A percentile compares a stretch with the other conserved stretches of the same genome.
Conservation (phyloP, 2,113 vertebrate species). For the Chloebia gouldiae region DNA sequence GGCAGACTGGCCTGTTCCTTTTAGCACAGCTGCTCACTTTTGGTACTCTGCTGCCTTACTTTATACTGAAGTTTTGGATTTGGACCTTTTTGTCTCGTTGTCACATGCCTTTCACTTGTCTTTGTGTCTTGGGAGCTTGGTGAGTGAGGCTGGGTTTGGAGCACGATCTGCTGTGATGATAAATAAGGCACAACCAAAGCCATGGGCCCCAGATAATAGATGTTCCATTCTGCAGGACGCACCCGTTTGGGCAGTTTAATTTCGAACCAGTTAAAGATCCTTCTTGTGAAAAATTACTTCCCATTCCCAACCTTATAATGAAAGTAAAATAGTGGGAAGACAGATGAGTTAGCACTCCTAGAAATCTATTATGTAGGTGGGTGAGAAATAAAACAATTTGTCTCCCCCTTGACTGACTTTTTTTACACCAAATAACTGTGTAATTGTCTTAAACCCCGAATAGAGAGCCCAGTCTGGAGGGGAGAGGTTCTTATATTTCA, state of each 20-base stretch:
- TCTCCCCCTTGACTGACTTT: slow-evolving; percentile 45
- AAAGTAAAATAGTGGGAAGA: slow-evolving; percentile 69
- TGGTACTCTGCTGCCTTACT: not conserved
- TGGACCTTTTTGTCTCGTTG: not conserved
- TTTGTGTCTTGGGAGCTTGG: not conserved
- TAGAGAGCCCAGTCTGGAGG: slow-evolving; percentile 19
- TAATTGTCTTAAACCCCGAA: slow-evolving; percentile 72
- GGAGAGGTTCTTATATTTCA: slow-evolving; percentile 65
- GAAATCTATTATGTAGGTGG: slow-evolving; percentile 63
- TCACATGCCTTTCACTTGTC: not conserved
- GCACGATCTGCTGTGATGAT: not conserved
- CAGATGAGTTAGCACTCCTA: slow-evolving; percentile 53
- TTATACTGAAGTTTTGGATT: not conserved
- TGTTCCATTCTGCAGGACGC: slow-evolving; percentile 21
- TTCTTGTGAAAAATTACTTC: slow-evolving; percentile 71
- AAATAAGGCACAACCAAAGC: not conserved
- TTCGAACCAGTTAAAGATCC: slow-evolving; percentile 62
- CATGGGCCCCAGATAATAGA: slow-evolving; percentile 30
- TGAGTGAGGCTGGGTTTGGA: not conserved
- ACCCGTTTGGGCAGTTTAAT: slow-evolving; percentile 30
- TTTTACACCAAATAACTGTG: slow-evolving; percentile 67
- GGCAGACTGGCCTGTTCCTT: not conserved
- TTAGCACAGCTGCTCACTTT: not conserved
- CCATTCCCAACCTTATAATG: slow-evolving; percentile 68
- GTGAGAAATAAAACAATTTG: slow-evolving; percentile 72